A percentile compares a stretch with the other conserved stretches of the same genome.
Conservation (phyloP, 2,113 vertebrate species). For the Choloepus hoffmanni region DNA sequence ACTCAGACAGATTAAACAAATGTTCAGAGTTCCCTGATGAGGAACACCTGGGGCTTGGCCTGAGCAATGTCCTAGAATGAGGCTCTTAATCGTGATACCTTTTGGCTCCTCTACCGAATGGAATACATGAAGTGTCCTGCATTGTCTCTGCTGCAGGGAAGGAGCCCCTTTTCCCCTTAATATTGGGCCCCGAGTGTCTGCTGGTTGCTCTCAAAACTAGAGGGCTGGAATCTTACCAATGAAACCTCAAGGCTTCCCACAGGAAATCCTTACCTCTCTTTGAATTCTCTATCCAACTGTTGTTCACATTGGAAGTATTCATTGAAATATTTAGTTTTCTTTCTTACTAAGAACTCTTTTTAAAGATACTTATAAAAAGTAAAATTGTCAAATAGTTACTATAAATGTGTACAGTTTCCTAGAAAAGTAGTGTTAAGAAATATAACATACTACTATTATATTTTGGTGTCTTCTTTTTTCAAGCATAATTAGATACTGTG, state of each 20-base stretch:
- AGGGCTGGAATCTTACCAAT: neutral
- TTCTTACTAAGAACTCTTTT: constrained; percentile 32
- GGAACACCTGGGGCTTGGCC: neutral
- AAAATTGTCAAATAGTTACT: constrained; percentile 8
- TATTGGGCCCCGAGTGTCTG: neutral
- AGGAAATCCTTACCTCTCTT: neutral
- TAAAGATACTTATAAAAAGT: neutral
- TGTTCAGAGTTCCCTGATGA: neutral
- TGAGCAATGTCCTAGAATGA: neutral
- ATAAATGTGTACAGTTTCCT: neutral
- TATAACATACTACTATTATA: neutral
- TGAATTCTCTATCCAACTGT: neutral
- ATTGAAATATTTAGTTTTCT: neutral
- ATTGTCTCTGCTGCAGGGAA: neutral
- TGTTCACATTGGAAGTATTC: neutral
- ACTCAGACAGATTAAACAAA: constrained; percentile 13
- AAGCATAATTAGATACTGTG: neutral
- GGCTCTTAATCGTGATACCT: neutral
- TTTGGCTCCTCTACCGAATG: neutral
- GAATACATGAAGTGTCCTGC: neutral
- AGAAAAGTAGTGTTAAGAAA: neutral
- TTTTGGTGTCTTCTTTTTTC: neutral
- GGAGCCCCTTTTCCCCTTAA: neutral
- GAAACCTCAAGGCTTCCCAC: neutral
- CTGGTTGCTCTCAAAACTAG: neutral